Evolutionary conservation across 2,888 invertebrate species (phyloP), one percentile per base, ranked within the genome.

Genomic region (Apodemia zela): DNA sequence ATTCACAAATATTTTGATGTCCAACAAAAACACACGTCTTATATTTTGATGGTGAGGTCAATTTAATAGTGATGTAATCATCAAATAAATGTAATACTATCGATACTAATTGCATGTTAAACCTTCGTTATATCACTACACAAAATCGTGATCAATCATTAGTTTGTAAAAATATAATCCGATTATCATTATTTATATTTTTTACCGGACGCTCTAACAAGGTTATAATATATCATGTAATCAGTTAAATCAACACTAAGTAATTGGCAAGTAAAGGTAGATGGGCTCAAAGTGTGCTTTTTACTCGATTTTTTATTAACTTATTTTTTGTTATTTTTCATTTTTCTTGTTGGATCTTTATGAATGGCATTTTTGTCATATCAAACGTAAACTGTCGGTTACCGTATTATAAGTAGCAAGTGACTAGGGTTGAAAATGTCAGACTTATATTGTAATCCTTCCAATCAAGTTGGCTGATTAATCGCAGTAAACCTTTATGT

Each of bases 141-240:
- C 42, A 18, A 63, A 58, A 45, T 59, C 62, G 62, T 63, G 62
- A 63, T 63, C 58, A 63, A 63, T 63, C 54, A 54, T 54, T 54
- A 54, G 15, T 54, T 54, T 10, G 54, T 54, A 54, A 47, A 38
- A 58, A 29, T 59, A 13, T 63, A 63, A 63, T 58, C 62, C 62
- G 62, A 63, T 59, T 63, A 63, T 59, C 33, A 59, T 59, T 63
- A 54, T 25, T 25, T 21, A 54, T 54, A 54, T 54, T 42, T 42
- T 54, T 54, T 25, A 54, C 6, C 15, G 13, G 54, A 54, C 54
- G 54, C 25, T 54, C 54, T 54, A 54, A 54, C 54, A 54, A 54
- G 54, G 54, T 54, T 54, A 54, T 51, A 51, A 51, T 21, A 51
- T 54, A 54, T 54, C 54, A 25, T 51, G 51, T 51, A 51, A 51